phyloP scores from a whole-genome alignment of 2,113 vertebrate genomes.

The Cryptotis parvus region DNA sequence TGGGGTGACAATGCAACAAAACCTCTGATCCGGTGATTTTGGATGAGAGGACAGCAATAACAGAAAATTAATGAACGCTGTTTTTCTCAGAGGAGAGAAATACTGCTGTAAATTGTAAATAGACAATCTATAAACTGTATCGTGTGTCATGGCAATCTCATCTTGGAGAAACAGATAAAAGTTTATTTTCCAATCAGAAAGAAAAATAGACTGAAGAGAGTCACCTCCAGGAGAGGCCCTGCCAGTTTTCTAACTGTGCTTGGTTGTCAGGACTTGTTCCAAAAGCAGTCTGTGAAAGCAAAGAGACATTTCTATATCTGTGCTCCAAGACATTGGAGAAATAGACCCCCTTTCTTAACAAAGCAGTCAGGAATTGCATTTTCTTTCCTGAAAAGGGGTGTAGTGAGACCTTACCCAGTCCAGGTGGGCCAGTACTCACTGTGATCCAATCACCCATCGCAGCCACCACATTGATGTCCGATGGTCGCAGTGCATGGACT shows the following conservation, averaged over 20 bases:
- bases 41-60: too few relatives aligned
- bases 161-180: neutral
- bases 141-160: neutral
- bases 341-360: too few relatives aligned
- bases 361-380: too few relatives aligned
- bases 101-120: too few relatives aligned
- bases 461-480: neutral
- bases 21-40: too few relatives aligned
- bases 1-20: too few relatives aligned
- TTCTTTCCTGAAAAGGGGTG: too few relatives aligned
- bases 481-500: neutral
- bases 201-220: too few relatives aligned
- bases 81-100: too few relatives aligned
- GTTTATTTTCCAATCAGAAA: slow-evolving; percentile 16
- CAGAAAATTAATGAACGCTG: too few relatives aligned
- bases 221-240: slow-evolving; percentile 96
- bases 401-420: neutral
- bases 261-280: slow-evolving; percentile 87
- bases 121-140: too few relatives aligned
- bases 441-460: neutral
- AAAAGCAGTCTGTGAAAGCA: slow-evolving; percentile 87
- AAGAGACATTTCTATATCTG: neutral
- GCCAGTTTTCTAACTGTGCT: slow-evolving; percentile 84
- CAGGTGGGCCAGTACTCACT: neutral
- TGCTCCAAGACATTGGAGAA: too few relatives aligned